Evolutionary conservation across 2,888 invertebrate species (phyloP).

Genomic region (Imbricaverruca yamaguchii): DNA sequence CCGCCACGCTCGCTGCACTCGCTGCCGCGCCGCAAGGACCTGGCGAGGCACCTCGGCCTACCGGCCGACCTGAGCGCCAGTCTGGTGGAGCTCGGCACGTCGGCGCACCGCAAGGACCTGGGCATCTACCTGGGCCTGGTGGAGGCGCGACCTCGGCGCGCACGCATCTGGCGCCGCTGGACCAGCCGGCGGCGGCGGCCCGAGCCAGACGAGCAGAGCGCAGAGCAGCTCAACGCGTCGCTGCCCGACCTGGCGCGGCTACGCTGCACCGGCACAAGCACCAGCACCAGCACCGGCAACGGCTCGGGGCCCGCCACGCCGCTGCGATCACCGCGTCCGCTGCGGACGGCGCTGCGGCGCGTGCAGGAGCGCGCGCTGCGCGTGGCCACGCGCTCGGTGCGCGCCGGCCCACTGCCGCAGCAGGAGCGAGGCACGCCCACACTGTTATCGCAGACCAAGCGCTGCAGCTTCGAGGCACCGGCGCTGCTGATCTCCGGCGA

Average conservation of each 20-base stretch:
- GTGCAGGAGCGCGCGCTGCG: background rate
- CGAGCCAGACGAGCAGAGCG: background rate
- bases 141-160: background rate
- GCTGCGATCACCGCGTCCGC: background rate
- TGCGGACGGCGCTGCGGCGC: background rate
- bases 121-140: background rate
- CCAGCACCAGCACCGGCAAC: background rate
- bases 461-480: background rate
- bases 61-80: background rate
- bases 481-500: background rate
- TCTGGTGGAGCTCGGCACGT: background rate
- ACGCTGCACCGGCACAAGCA: background rate
- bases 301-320: background rate
- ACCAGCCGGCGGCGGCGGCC: background rate
- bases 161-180: background rate
- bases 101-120: background rate
- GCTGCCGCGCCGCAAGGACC: conserved; percentile 3
- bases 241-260: background rate
- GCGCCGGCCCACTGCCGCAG: background rate
- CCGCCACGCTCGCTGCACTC: background rate
- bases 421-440: background rate
- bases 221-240: background rate
- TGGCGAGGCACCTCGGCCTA: background rate
- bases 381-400: background rate
- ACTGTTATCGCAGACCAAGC: background rate